phyloP scores from a whole-genome alignment of 2,797 vertebrate species.

The Enteromius unitaeniatus region DNA sequence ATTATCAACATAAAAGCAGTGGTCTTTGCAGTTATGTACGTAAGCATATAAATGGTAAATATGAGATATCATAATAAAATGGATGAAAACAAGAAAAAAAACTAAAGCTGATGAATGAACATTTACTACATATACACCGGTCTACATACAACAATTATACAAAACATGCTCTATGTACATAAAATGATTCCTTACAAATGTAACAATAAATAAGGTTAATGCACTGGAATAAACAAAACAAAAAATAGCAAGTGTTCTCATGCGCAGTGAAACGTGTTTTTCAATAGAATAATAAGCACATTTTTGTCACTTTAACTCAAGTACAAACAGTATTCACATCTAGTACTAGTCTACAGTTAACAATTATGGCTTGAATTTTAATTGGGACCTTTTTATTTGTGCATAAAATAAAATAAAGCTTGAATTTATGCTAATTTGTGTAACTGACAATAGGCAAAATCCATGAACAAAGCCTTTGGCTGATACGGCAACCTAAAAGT shows the following conservation, averaged over 20 bases:
- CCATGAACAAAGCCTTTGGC: conserved; percentile 1
- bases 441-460: neutral
- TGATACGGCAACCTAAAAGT: neutral
- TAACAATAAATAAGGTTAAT: conserved; percentile 55
- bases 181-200: conserved; percentile 63
- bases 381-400: neutral
- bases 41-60: neutral
- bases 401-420: neutral
- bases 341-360: neutral
- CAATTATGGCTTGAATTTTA: neutral
- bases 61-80: neutral
- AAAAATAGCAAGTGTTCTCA: conserved; percentile 13
- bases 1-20: neutral
- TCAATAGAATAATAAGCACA: conserved; percentile 1
- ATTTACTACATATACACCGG: conserved; percentile 51
- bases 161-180: conserved; percentile 63
- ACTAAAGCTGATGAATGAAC: conserved; percentile 31
- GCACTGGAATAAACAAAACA: conserved; percentile 27
- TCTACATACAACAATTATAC: conserved; percentile 60
- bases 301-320: conserved; percentile 7
- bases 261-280: conserved; percentile 6
- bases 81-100: neutral
- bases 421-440: neutral
- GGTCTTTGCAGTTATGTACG: neutral
- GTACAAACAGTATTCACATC: conserved; percentile 1